Evolutionary conservation across 2,113 vertebrate genomes (phyloP), one percentile per base, ranked within the genome.

Genomic region (Cheilinus undulatus): DNA sequence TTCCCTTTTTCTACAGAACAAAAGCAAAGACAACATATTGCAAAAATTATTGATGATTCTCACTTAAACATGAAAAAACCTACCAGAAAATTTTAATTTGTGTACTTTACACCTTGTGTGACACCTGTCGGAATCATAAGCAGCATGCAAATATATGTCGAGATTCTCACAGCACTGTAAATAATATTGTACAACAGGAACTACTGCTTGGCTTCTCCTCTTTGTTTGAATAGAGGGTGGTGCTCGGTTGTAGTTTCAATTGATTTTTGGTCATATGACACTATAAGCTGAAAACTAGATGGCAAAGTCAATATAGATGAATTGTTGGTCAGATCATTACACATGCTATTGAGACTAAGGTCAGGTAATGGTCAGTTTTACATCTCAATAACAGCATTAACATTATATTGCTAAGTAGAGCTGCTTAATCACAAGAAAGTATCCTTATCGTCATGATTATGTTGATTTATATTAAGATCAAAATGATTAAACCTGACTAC

Each of bases 221-320:
- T 64, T 73, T 72, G 30, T 75, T 60, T 74, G 51, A 77, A 80
- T 78, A 53, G 65, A 73, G 36, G 64, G 65, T 17, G 32, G 48
- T 64, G 74, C 56, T 68, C 32, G 3, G 52, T 68, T 71, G 58
- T 67, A 49, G 68, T 51, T 83, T 64, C 67, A 49, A 86, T 90
- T 84, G 83, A 90, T 89, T 91, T 84, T 61, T 69, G 17, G 69
- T 76, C 66, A 86, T 79, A 45, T 71, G 83, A 90, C 72, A 84
- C 66, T 40, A 28, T 30, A 10, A 70, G 52, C 64, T 72, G 53
- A 40, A 27, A 73, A 48, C 28, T 60, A 26, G 38, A 51, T 53
- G 65, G 49, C 54, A 56, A 38, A 69, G 59, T 49, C 69, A 67
- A 22, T 70, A 70, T 23, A 68, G 48, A 83, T 79, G 53, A 83